phyloP scores from a whole-genome alignment of 2,888 invertebrate species.

The Callosobruchus maculatus region DNA sequence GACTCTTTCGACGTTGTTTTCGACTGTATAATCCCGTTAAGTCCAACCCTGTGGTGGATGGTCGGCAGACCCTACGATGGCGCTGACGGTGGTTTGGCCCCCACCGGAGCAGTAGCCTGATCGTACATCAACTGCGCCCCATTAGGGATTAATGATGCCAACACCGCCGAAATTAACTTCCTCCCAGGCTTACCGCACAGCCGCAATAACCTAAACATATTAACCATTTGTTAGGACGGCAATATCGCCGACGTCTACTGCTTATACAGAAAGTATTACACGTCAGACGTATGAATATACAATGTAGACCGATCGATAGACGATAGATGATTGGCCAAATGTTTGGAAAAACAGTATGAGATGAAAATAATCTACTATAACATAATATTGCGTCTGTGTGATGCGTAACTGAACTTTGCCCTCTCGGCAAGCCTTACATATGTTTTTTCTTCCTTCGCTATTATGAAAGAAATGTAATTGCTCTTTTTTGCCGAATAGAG shows the following conservation, averaged over 20 bases:
- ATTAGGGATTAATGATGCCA: slow-evolving; percentile 54
- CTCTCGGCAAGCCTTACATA: too few relatives aligned
- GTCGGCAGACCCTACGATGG: neutral
- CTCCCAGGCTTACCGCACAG: slow-evolving; percentile 48
- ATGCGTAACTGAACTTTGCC: too few relatives aligned
- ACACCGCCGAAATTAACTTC: slow-evolving; percentile 52
- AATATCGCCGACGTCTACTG: slow-evolving; percentile 31
- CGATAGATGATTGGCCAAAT: too few relatives aligned
- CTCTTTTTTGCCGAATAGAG: too few relatives aligned
- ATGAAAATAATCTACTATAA: too few relatives aligned
- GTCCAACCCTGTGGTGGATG: neutral
- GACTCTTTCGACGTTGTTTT: too few relatives aligned
- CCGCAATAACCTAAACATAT: slow-evolving; percentile 52
- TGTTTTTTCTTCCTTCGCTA: too few relatives aligned
- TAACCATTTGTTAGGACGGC: slow-evolving; percentile 53
- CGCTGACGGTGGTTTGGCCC: neutral
- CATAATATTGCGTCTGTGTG: too few relatives aligned
- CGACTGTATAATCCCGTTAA: too few relatives aligned
- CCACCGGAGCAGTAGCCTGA: slow-evolving; percentile 19
- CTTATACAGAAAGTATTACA: neutral
- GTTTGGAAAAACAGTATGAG: too few relatives aligned
- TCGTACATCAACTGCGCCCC: slow-evolving; percentile 53
- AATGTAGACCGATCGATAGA: too few relatives aligned
- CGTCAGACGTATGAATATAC: neutral
- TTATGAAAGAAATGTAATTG: too few relatives aligned